A percentile compares a stretch with the other conserved stretches of the same genome.
Conservation (phyloP, 1,140 invertebrate species). For the Parasteatoda tepidariorum region DNA sequence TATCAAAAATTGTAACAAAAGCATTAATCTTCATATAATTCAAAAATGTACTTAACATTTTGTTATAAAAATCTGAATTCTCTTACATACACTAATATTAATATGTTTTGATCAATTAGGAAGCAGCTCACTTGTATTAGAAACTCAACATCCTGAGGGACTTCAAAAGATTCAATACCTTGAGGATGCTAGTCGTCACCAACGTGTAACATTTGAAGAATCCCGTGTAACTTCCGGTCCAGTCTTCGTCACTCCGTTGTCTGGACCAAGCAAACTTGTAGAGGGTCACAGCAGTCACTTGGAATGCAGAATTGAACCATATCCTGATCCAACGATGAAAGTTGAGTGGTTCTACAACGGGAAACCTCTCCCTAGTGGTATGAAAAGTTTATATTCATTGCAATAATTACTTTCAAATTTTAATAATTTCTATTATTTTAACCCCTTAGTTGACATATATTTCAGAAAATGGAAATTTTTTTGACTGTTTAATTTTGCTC, state of each 20-base stretch:
- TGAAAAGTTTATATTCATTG: too few relatives aligned
- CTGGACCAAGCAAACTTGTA: constrained; percentile 81
- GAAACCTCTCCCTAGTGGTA: constrained; percentile 72
- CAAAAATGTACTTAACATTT: too few relatives aligned
- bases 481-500: too few relatives aligned
- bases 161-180: constrained; percentile 90
- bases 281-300: constrained; percentile 89
- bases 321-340: constrained; percentile 88
- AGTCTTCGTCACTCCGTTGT: constrained; percentile 85
- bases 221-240: constrained; percentile 73
- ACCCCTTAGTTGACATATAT: too few relatives aligned
- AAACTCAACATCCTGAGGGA: constrained; percentile 92
- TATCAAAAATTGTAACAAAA: too few relatives aligned
- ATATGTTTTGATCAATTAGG: constrained; percentile 72
- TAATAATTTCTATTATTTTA: too few relatives aligned
- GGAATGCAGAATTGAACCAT: constrained; percentile 79
- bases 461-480: too few relatives aligned
- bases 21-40: too few relatives aligned
- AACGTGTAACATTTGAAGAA: constrained; percentile 74
- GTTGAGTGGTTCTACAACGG: constrained; percentile 83
- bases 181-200: constrained; percentile 85
- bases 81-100: too few relatives aligned
- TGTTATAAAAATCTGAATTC: too few relatives aligned
- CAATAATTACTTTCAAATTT: too few relatives aligned
- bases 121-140: constrained; percentile 88